phyloP scores from a whole-genome alignment of 1,140 invertebrate species.

The Psilanteris sp. region DNA sequence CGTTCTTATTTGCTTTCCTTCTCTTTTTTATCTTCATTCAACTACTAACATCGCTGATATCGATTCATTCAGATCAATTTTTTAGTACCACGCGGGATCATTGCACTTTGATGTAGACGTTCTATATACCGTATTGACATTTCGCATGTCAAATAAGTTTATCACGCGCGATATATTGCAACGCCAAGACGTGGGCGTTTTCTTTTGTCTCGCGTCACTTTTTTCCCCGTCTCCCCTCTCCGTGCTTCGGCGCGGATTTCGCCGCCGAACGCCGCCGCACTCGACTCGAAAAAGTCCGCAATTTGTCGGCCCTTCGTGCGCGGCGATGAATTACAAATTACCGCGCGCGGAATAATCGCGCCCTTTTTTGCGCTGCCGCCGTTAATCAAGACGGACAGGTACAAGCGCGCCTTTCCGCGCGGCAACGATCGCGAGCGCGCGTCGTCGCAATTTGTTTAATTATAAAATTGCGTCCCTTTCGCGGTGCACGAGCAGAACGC shows the following conservation, averaged over 20 bases:
- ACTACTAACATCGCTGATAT: constrained; percentile 17
- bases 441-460: constrained; percentile 49
- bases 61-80: constrained; percentile 32
- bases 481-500: constrained; percentile 4
- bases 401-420: constrained; percentile 26
- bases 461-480: constrained; percentile 33
- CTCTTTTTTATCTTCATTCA: neutral
- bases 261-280: too few species aligned
- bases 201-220: neutral
- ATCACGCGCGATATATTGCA: constrained; percentile 9
- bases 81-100: constrained; percentile 22
- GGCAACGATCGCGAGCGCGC: neutral
- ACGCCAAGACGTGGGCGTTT: constrained; percentile 18
- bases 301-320: too few species aligned
- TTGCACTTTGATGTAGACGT: constrained; percentile 19
- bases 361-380: constrained; percentile 3
- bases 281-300: too few species aligned
- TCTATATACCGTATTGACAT: constrained; percentile 18
- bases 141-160: constrained; percentile 33
- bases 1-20: too few species aligned
- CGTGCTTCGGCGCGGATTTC: too few species aligned
- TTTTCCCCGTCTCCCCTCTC: neutral
- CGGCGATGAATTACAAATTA: too few species aligned
- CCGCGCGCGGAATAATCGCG: too few species aligned
- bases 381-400: constrained; percentile 44